These are phyloP conservation scores for Abrostola triplasia DNA, from an alignment of 2,888 invertebrate species.

Conservation along the genomic window DNA sequence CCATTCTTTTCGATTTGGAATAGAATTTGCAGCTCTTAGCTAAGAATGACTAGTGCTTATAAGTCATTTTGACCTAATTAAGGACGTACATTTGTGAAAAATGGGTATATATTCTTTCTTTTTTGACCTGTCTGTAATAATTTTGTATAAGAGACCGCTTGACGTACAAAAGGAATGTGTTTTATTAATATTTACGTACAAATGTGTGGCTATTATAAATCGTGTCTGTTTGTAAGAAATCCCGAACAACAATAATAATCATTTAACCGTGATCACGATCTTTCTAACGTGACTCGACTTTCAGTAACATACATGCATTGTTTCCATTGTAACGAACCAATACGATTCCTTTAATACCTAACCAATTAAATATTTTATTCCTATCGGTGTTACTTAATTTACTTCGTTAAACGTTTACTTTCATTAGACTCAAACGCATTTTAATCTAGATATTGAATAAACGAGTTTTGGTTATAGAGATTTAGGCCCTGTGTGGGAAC, in stretches of 20 bases:
- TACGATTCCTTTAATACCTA: conserved; percentile 3
- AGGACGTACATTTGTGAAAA: too few species aligned
- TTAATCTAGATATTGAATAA: not conserved
- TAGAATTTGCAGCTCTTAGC: too few species aligned
- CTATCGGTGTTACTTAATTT: not conserved
- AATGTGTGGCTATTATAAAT: conserved; percentile 16
- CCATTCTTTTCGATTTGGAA: too few species aligned
- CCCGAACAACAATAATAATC: conserved; percentile 47
- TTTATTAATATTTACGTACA: not conserved
- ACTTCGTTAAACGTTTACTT: not conserved
- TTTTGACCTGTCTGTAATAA: too few species aligned
- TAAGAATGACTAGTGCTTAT: too few species aligned
- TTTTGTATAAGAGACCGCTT: too few species aligned
- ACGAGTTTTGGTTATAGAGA: not conserved
- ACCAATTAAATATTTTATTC: not conserved
- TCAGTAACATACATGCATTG: conserved; percentile 11
- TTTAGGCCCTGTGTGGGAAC: too few species aligned
- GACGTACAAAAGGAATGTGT: too few species aligned
- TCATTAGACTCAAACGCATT: too few species aligned
- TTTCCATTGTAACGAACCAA: conserved; percentile 36
- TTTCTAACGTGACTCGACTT: conserved; percentile 50
- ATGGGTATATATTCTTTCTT: too few species aligned
- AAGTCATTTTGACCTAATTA: too few species aligned
- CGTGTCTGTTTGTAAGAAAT: conserved; percentile 43
- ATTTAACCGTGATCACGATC: conserved; percentile 62